A percentile compares a stretch with the other conserved stretches of the same genome.
These are phyloP conservation scores for Spisula subtruncata DNA, from an alignment of 2,888 invertebrate species.

Conservation along the genomic window DNA sequence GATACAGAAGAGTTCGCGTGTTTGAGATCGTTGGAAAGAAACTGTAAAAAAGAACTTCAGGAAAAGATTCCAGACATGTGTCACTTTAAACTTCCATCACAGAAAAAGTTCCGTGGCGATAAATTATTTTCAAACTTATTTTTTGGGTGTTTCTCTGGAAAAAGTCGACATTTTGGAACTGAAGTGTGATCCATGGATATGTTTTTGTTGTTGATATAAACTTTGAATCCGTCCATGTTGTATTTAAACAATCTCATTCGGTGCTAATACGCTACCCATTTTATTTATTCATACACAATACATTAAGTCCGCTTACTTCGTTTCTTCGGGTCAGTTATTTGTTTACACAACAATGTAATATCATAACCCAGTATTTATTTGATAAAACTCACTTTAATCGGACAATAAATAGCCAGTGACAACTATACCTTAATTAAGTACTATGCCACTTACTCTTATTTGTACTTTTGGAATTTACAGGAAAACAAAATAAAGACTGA, in stretches of 20 bases:
- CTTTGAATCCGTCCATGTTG: conserved; percentile 24
- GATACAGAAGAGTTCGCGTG: neutral
- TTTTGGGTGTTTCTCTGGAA: conserved; percentile 60
- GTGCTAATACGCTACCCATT: conserved; percentile 1
- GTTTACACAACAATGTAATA: too few species aligned
- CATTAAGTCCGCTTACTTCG: too few species aligned
- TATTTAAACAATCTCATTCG: conserved; percentile 27
- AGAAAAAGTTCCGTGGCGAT: conserved; percentile 45
- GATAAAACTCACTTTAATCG: too few species aligned
- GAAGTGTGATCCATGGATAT: conserved; percentile 19
- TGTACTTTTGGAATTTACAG: too few species aligned
- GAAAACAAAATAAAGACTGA: too few species aligned
- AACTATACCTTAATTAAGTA: too few species aligned
- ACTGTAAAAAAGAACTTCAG: neutral
- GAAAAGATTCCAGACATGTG: conserved; percentile 6
- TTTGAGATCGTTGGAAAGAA: neutral
- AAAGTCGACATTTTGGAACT: conserved; percentile 46
- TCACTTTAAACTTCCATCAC: conserved; percentile 18
- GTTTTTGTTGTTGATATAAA: neutral
- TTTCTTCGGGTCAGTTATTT: too few species aligned
- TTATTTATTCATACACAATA: neutral
- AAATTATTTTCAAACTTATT: conserved; percentile 57
- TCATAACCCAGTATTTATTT: too few species aligned
- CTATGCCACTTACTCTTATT: too few species aligned
- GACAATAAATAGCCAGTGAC: too few species aligned